A percentile compares a stretch with the other conserved stretches of the same genome.
These are phyloP conservation scores for Cotesia congregata DNA, from an alignment of 2,888 invertebrate species.

Conservation along the genomic window DNA sequence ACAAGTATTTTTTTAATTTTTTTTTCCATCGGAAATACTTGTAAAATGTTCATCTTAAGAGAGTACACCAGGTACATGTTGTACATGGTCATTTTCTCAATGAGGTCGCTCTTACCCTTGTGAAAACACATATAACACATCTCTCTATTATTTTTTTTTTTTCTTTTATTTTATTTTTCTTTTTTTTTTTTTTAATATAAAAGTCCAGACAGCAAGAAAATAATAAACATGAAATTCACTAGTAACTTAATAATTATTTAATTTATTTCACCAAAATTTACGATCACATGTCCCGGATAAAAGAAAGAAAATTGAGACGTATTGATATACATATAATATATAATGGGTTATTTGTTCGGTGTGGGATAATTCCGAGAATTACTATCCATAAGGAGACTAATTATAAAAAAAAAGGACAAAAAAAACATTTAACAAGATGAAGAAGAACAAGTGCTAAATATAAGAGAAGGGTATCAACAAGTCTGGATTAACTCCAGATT, in stretches of 20 bases:
- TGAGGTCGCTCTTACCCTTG: conserved; percentile 35
- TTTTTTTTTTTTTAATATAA: conserved; percentile 22
- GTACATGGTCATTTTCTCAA: conserved; percentile 30
- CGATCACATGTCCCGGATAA: neutral
- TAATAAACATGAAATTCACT: neutral
- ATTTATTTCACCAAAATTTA: neutral
- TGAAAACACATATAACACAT: conserved; percentile 15
- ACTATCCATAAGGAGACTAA: neutral
- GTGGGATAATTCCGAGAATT: conserved; percentile 5
- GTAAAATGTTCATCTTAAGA: conserved; percentile 6
- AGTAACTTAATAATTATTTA: neutral
- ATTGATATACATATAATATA: conserved; percentile 15
- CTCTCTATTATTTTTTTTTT: conserved; percentile 2
- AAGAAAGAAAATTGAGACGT: conserved; percentile 1
- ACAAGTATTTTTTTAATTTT: neutral
- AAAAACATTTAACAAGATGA: neutral
- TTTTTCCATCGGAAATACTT: neutral
- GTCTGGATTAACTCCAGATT: conserved; percentile 13
- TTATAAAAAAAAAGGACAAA: neutral
- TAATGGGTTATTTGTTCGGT: conserved; percentile 19
- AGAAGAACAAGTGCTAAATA: conserved; percentile 8
- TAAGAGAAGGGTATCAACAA: neutral
- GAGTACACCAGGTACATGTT: neutral
- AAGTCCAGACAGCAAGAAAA: neutral
- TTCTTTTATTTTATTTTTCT: conserved; percentile 15